phyloP scores from a whole-genome alignment of 2,888 invertebrate genomes.

The Oxycera nigricornis region DNA sequence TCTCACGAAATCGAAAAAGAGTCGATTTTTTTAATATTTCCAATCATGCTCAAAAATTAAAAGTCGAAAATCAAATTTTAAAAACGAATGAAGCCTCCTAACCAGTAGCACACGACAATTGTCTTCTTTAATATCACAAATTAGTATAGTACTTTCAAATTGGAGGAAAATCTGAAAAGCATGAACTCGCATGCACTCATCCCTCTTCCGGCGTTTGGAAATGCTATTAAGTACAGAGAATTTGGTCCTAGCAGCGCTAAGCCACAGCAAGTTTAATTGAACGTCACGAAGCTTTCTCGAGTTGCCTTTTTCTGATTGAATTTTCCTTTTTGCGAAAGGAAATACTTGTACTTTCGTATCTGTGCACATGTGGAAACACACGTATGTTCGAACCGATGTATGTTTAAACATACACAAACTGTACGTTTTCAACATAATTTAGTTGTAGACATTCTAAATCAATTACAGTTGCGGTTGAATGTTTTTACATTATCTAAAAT shows the following conservation, averaged over 20 bases:
- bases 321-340: not conserved
- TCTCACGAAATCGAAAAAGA: no score
- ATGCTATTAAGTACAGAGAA: not conserved
- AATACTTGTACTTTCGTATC: no score
- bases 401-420: not conserved
- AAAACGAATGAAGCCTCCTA: no score
- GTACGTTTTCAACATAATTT: not conserved
- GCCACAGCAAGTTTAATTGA: conserved; percentile 31
- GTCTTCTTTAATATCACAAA: no score
- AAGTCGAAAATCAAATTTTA: no score
- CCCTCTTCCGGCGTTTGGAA: not conserved
- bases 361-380: not conserved
- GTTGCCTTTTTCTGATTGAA: not conserved
- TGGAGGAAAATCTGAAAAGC: no score
- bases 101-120: no score
- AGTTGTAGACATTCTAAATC: not conserved
- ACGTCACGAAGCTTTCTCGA: conserved; percentile 21
- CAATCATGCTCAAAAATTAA: no score
- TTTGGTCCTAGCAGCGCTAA: not conserved
- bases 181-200: no score
- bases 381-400: no score
- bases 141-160: no score
- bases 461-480: conserved; percentile 6
- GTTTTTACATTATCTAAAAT: not conserved
- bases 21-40: no score